These are phyloP conservation scores for Nasonia vitripennis DNA, from an alignment of 1,140 invertebrate genomes.

Conservation along the genomic window DNA sequence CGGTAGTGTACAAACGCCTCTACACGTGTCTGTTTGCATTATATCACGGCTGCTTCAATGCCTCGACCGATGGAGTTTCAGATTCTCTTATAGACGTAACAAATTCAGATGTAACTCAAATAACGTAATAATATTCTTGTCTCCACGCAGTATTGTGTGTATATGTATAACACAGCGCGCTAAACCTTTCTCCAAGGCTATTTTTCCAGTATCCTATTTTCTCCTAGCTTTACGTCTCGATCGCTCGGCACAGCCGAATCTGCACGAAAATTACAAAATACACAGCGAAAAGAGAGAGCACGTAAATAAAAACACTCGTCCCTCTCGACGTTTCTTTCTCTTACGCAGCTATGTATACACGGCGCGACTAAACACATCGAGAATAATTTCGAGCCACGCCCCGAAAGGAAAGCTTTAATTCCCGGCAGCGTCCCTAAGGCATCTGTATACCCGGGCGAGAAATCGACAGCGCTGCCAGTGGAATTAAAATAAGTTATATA, in stretches of 20 bases:
- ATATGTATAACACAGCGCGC: no score
- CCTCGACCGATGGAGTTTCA: neutral
- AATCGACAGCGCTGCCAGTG: neutral
- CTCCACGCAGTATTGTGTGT: no score
- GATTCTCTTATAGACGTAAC: neutral
- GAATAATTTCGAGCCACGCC: neutral
- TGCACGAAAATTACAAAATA: neutral
- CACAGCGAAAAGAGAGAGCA: neutral
- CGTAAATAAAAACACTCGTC: neutral
- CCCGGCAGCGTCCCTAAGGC: neutral
- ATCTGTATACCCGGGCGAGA: neutral
- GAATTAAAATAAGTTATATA: slow-evolving; percentile 32
- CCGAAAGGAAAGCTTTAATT: neutral
- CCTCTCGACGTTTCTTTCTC: neutral
- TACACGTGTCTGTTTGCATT: neutral
- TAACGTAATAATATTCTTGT: neutral
- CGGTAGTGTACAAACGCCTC: neutral
- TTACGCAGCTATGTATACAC: no score
- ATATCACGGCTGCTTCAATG: neutral
- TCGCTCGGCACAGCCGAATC: neutral
- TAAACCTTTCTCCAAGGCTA: neutral
- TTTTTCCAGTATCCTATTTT: neutral
- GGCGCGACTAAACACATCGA: no score
- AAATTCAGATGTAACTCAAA: neutral
- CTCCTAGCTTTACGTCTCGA: neutral